Evolutionary conservation across 2,797 vertebrate species (phyloP).

Genomic region (Sebastiscus tertius): DNA sequence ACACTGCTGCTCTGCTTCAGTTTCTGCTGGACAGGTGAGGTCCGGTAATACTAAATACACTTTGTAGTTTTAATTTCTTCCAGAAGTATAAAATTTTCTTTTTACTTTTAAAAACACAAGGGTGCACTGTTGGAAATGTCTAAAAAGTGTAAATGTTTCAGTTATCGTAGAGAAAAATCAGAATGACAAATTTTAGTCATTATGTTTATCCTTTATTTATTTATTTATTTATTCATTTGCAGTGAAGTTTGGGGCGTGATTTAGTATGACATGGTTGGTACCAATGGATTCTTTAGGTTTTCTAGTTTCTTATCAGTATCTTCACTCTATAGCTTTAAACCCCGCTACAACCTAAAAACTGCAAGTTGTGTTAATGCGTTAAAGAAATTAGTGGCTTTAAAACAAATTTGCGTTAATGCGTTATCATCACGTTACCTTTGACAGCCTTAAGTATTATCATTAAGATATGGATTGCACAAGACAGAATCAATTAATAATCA

Average conservation of each 20-base stretch:
- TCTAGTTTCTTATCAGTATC: no score
- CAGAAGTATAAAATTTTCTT: neutral
- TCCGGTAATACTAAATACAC: fast-evolving
- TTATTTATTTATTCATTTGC: neutral
- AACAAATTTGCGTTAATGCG: no score
- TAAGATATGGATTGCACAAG: neutral
- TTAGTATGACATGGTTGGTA: fast-evolving
- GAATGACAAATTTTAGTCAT: neutral
- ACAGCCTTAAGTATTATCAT: neutral
- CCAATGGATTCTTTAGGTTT: no score
- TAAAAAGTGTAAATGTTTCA: neutral
- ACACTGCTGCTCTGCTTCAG: slow-evolving; percentile 80
- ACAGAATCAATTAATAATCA: neutral
- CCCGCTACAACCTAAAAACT: no score
- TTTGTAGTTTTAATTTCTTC: neutral
- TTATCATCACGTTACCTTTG: no score
- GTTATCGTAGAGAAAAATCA: neutral
- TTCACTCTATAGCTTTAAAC: no score
- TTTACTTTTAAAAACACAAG: neutral
- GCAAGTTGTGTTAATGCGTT: no score
- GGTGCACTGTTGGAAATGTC: neutral
- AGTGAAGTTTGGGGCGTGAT: no score
- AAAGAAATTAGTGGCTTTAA: no score
- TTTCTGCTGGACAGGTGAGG: slow-evolving; percentile 81
- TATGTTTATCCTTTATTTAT: neutral